phyloP scores from a whole-genome alignment of 2,797 vertebrate genomes.

The Sebastes elongatus region DNA sequence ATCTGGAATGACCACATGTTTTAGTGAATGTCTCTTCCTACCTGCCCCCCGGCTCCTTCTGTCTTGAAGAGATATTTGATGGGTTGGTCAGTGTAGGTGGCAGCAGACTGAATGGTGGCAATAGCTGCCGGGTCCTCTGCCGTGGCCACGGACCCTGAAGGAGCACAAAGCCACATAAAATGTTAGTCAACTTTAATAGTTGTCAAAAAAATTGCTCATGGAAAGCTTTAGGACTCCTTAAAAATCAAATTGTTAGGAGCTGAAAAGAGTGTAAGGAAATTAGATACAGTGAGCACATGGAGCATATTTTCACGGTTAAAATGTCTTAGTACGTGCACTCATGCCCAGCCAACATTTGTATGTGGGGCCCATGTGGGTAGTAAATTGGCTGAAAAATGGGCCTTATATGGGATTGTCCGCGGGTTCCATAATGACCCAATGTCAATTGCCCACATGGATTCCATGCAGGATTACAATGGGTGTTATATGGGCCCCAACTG shows the following conservation, averaged over 20 bases:
- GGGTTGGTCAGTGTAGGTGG: constrained; percentile 91
- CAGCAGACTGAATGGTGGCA: constrained; percentile 90
- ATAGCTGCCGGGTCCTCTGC: constrained; percentile 92
- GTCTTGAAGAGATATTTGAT: constrained; percentile 95
- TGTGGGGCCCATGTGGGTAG: no score
- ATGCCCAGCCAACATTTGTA: background rate
- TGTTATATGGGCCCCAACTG: accelerated
- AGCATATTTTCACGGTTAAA: background rate
- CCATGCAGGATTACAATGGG: no score
- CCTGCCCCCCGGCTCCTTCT: constrained; percentile 91
- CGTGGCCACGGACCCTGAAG: constrained; percentile 88
- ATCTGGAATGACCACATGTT: background rate
- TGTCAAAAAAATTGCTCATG: no score
- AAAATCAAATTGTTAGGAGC: background rate
- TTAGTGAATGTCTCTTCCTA: constrained; percentile 50
- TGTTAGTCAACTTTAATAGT: background rate
- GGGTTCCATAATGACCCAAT: no score
- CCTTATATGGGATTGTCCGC: no score
- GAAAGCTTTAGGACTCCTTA: background rate
- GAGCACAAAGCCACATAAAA: background rate
- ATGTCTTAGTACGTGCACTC: background rate
- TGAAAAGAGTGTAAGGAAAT: background rate
- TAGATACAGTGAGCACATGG: background rate
- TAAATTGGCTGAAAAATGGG: no score
- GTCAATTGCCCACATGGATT: no score